These are phyloP conservation scores for Eurytoma californica DNA, from an alignment of 2,888 invertebrate species.

Conservation along the genomic window DNA sequence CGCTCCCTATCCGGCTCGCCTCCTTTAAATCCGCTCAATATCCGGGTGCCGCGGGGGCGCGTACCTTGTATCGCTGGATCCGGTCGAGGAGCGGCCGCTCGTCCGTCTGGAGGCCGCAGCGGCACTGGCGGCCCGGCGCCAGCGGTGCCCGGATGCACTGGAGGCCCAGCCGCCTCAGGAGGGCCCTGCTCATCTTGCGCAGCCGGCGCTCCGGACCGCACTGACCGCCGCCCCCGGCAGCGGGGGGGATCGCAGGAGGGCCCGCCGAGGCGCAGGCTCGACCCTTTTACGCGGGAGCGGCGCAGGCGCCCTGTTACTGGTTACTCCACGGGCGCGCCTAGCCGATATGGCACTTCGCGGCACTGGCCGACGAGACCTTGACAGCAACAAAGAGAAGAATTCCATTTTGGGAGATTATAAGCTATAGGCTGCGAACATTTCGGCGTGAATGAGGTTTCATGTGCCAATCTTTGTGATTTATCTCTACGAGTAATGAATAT, in stretches of 20 bases:
- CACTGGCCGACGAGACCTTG: too few species aligned
- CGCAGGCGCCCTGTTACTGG: constrained; percentile 17
- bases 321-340: too few species aligned
- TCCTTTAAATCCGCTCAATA: not conserved
- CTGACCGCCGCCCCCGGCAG: constrained; percentile 5
- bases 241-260: not conserved
- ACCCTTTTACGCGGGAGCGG: not conserved
- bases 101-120: too few species aligned
- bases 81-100: not conserved
- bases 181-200: constrained; percentile 41
- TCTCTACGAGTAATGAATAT: too few species aligned
- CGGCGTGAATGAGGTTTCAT: too few species aligned
- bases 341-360: too few species aligned
- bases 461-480: too few species aligned
- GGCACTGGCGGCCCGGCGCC: not conserved
- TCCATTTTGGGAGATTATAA: too few species aligned
- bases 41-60: not conserved
- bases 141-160: not conserved
- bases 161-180: not conserved
- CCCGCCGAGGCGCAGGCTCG: not conserved
- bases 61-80: constrained; percentile 37
- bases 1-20: not conserved
- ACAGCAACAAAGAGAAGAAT: too few species aligned
- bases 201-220: constrained; percentile 41
- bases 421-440: too few species aligned